Evolutionary conservation across 2,113 vertebrate species (phyloP).

Genomic region (Ceyx melanurus): DNA sequence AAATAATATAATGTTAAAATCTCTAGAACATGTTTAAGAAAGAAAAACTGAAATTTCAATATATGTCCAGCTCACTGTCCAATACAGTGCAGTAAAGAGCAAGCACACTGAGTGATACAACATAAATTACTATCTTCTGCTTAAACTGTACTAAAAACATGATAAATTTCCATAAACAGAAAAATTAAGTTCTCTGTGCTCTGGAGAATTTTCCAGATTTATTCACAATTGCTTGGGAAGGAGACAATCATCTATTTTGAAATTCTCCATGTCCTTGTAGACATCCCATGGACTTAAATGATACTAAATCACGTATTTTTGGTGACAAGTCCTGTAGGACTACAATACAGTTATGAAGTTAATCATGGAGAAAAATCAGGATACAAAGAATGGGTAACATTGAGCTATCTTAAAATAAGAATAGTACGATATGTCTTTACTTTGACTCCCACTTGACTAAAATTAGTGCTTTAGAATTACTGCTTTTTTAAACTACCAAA

Average conservation of each 20-base stretch:
- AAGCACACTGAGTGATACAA: neutral
- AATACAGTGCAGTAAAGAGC: neutral
- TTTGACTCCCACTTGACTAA: neutral
- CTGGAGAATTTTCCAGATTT: neutral
- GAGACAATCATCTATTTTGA: neutral
- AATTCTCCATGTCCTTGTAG: neutral
- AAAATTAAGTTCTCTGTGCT: neutral
- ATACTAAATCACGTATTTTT: neutral
- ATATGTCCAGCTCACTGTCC: neutral
- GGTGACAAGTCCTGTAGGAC: neutral
- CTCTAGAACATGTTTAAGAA: neutral
- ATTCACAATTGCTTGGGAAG: neutral
- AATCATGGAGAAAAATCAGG: neutral
- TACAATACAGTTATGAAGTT: fast-evolving
- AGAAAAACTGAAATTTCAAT: neutral
- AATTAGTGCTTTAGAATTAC: neutral
- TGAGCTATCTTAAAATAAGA: neutral
- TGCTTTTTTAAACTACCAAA: neutral
- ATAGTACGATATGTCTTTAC: neutral
- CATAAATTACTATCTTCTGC: neutral
- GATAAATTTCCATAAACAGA: neutral
- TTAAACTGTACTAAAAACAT: neutral
- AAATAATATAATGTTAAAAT: neutral
- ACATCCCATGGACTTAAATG: neutral
- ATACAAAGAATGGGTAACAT: neutral